Percentiles rank a stretch among this genome's conserved stretches.
phyloP scores from a whole-genome alignment of 2,888 invertebrate genomes.

The Cantharis lateralis region DNA sequence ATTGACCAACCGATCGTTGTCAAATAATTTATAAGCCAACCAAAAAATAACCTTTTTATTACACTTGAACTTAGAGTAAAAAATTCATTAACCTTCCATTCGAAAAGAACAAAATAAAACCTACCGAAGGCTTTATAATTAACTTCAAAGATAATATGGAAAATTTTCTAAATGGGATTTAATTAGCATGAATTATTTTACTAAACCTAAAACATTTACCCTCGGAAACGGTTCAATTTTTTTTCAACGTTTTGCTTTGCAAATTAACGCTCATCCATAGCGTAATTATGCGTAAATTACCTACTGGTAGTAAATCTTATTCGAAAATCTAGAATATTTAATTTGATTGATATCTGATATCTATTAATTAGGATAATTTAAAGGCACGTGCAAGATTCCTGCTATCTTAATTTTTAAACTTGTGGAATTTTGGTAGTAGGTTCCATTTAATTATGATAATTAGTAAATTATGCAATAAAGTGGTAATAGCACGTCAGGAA shows the following conservation, averaged over 20 bases:
- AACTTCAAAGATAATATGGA: not conserved
- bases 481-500: slow-evolving; percentile 1
- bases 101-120: not conserved
- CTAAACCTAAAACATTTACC: not conserved
- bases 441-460: slow-evolving; percentile 1
- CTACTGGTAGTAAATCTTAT: not conserved
- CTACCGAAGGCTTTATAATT: not conserved
- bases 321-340: not conserved
- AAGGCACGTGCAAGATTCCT: slow-evolving; percentile 2
- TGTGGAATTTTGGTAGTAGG: slow-evolving; percentile 1
- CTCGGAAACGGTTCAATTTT: not conserved
- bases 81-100: not conserved
- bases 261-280: not conserved
- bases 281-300: not conserved
- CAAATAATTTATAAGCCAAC: not conserved
- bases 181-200: not conserved
- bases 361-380: not conserved
- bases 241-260: not conserved
- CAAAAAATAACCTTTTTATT: not conserved
- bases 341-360: not conserved
- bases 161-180: not conserved
- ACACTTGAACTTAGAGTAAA: not conserved
- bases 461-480: slow-evolving; percentile 2
- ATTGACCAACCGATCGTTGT: not conserved
- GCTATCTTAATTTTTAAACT: slow-evolving; percentile 2